Evolutionary conservation across 2,113 vertebrate species (phyloP).

Genomic region (Laticauda laticaudata): DNA sequence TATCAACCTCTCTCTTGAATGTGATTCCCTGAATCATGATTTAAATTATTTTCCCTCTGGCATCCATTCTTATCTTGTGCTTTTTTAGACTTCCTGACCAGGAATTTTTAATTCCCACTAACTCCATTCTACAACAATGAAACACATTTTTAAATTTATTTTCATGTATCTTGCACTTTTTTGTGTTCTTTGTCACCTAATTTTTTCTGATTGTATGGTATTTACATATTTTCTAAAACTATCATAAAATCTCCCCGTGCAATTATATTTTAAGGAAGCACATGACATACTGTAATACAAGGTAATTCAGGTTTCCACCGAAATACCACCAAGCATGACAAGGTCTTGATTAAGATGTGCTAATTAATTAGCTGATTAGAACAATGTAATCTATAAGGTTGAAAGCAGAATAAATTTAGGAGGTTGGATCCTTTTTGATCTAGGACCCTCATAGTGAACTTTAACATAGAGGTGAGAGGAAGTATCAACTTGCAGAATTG

Average conservation of each 20-base stretch:
- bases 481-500: background rate
- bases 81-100: background rate
- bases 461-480: background rate
- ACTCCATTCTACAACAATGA: background rate
- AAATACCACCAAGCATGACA: background rate
- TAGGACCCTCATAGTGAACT: background rate
- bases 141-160: background rate
- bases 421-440: background rate
- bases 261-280: background rate
- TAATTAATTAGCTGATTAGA: background rate
- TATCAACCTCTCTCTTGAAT: background rate
- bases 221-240: conserved; percentile 3
- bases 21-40: background rate
- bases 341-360: background rate
- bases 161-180: background rate
- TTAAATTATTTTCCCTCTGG: background rate
- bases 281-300: background rate
- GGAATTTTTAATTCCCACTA: background rate
- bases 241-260: background rate
- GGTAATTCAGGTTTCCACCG: background rate
- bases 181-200: background rate
- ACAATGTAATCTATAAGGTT: background rate
- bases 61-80: background rate
- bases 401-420: background rate
- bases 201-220: background rate